Evolutionary conservation across 2,888 invertebrate species (phyloP).

Genomic region (Polydrusus pterygomalis): DNA sequence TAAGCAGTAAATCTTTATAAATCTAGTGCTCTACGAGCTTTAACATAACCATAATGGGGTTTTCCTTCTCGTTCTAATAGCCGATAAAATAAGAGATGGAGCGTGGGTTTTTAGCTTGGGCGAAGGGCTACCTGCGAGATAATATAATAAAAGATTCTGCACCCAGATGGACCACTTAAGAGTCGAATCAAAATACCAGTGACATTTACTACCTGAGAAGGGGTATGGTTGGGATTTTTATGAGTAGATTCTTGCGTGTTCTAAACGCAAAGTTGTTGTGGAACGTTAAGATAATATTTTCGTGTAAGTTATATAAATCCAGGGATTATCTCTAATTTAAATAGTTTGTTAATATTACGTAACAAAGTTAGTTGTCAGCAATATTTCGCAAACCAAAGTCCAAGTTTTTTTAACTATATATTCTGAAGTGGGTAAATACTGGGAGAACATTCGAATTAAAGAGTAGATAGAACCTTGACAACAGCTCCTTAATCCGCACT

Average conservation of each 20-base stretch:
- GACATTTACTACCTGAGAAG: constrained; percentile 50
- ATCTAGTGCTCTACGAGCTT: constrained; percentile 34
- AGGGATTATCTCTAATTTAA: no score
- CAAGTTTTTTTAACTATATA: no score
- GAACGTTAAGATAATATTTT: constrained; percentile 16
- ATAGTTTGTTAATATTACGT: no score
- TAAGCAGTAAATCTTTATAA: constrained; percentile 50
- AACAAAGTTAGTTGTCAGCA: no score
- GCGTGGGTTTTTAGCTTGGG: constrained; percentile 14
- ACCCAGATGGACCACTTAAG: constrained; percentile 43
- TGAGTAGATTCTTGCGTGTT: constrained; percentile 23
- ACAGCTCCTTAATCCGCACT: no score
- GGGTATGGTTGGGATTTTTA: constrained; percentile 42
- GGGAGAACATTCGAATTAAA: no score
- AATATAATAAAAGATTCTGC: constrained; percentile 38
- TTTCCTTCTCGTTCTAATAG: constrained; percentile 1
- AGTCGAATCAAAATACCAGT: constrained; percentile 43
- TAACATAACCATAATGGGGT: constrained; percentile 17
- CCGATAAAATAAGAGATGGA: constrained; percentile 16
- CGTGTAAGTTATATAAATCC: background rate
- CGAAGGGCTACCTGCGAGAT: constrained; percentile 38
- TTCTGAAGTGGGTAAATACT: no score
- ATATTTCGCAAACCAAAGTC: no score
- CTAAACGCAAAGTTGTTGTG: background rate
- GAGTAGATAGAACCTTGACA: no score